These are phyloP conservation scores for Meandrina meandrites DNA, from an alignment of 92 coral and sea anemone species.

Conservation along the genomic window DNA sequence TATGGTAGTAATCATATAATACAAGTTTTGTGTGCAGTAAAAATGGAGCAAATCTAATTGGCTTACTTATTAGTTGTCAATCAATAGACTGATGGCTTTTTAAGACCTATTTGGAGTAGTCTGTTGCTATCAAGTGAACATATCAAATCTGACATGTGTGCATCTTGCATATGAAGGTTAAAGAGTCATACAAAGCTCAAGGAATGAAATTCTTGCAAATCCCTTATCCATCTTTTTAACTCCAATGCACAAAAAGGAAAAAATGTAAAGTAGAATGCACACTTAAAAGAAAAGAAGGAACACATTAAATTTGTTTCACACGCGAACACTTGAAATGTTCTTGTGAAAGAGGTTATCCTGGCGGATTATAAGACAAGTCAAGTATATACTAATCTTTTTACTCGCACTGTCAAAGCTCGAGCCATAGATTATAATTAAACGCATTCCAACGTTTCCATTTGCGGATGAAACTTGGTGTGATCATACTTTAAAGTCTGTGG, in stretches of 20 bases:
- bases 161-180: background rate
- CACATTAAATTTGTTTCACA: background rate
- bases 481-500: background rate
- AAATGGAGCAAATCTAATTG: too few relatives aligned
- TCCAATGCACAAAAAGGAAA: background rate
- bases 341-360: background rate
- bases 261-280: background rate
- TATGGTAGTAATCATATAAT: too few relatives aligned
- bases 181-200: background rate
- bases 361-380: slow-evolving; percentile 6
- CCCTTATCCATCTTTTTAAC: too few relatives aligned
- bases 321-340: background rate
- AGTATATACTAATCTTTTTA: background rate
- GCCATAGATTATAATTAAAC: too few relatives aligned
- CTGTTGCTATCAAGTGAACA: background rate
- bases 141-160: background rate
- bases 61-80: too few relatives aligned
- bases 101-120: background rate
- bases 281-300: background rate
- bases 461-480: background rate
- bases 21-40: too few relatives aligned
- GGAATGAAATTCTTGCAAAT: background rate
- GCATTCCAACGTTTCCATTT: background rate
- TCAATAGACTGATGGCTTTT: background rate
- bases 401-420: background rate